Percentiles rank a stretch among this genome's conserved stretches.
Conservation (phyloP, 2,888 invertebrate genomes). For the Drosophila picticornis region DNA sequence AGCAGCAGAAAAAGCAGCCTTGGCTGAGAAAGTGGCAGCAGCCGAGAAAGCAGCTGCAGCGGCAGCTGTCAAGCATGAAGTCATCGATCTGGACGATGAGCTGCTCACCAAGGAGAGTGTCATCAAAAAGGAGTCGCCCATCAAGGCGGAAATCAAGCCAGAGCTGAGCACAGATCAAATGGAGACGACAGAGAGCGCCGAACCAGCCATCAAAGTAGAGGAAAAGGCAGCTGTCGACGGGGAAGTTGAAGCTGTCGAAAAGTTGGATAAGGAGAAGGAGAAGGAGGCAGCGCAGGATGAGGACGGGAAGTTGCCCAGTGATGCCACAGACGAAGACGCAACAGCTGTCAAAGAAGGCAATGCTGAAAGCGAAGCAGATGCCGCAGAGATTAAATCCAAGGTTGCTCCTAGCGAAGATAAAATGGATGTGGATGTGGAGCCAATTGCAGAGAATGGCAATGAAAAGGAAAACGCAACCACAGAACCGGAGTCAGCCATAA, state of each 20-base stretch:
- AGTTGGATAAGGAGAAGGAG: conserved; percentile 29
- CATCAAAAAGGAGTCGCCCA: conserved; percentile 77
- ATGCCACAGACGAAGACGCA: conserved; percentile 26
- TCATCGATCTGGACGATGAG: conserved; percentile 82
- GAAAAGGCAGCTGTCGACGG: conserved; percentile 25
- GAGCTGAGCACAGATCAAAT: conserved; percentile 40
- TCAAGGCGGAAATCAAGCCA: conserved; percentile 70
- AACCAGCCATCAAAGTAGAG: conserved; percentile 40
- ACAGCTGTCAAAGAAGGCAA: conserved; percentile 21
- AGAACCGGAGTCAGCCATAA: conserved; percentile 41
- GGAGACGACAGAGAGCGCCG: conserved; percentile 26
- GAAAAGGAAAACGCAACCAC: conserved; percentile 54
- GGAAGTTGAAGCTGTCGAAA: not conserved
- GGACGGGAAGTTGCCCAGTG: conserved; percentile 26
- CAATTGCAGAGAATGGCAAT: conserved; percentile 62
- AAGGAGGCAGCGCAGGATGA: conserved; percentile 17
- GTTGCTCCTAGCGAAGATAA: conserved; percentile 83
- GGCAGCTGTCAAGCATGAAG: conserved; percentile 75
- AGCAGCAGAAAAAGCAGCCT: conserved; percentile 43
- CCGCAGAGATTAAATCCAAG: conserved; percentile 76
- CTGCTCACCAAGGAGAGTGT: conserved; percentile 80
- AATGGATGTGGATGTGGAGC: conserved; percentile 67
- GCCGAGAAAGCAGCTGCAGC: conserved; percentile 46
- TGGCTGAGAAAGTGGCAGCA: conserved; percentile 20
- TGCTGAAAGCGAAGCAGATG: conserved; percentile 21